These are phyloP conservation scores for Portevinia maculata DNA, from an alignment of 2,888 invertebrate genomes.

Conservation along the genomic window DNA sequence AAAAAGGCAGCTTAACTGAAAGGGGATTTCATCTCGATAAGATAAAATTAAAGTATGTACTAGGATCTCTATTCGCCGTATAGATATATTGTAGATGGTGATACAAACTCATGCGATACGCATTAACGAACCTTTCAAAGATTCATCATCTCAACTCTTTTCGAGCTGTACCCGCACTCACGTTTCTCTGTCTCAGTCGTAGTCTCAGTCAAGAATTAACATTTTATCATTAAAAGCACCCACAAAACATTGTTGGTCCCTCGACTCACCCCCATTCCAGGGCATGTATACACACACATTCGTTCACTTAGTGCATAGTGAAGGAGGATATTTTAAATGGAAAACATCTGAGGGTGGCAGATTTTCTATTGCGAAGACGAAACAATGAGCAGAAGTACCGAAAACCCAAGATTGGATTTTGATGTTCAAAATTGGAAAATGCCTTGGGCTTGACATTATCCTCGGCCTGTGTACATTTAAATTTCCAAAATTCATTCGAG, in stretches of 20 bases:
- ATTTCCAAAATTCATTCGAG: conserved; percentile 66
- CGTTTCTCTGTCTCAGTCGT: conserved; percentile 3
- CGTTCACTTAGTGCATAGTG: conserved; percentile 42
- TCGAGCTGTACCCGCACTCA: conserved; percentile 51
- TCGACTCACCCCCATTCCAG: conserved; percentile 23
- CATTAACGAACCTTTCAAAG: conserved; percentile 56
- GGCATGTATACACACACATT: conserved; percentile 57
- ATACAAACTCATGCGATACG: conserved; percentile 50
- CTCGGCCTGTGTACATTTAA: conserved; percentile 72
- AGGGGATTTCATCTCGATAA: conserved; percentile 62
- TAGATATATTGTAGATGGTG: neutral
- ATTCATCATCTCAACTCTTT: conserved; percentile 69
- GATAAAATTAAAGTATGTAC: conserved; percentile 66
- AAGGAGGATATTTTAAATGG: conserved; percentile 55
- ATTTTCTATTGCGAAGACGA: conserved; percentile 19
- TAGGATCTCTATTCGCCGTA: neutral
- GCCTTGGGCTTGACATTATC: conserved; percentile 74
- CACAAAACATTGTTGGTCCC: conserved; percentile 69
- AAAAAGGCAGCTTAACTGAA: conserved; percentile 38
- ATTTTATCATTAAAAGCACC: conserved; percentile 73
- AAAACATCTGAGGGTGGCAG: conserved; percentile 66
- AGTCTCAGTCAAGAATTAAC: conserved; percentile 62
- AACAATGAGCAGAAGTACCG: conserved; percentile 46
- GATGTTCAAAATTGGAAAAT: conserved; percentile 73
- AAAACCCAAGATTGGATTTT: conserved; percentile 74